Evolutionary conservation across 2,888 invertebrate genomes (phyloP).

Genomic region (Petrolisthes cinctipes): DNA sequence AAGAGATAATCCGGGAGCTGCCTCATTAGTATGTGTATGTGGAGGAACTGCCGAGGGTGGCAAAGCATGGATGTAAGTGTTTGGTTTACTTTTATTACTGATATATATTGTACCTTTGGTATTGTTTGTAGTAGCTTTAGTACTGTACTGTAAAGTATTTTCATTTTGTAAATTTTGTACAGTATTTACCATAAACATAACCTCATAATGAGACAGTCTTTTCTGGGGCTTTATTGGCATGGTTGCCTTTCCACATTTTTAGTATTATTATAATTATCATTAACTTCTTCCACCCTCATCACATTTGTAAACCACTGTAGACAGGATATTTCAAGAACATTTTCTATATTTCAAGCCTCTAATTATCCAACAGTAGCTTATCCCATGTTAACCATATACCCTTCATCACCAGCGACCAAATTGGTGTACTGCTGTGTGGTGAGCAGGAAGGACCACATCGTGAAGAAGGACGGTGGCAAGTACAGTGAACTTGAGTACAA

Average conservation of each 20-base stretch:
- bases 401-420: conserved; percentile 80
- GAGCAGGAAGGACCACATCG: conserved; percentile 91
- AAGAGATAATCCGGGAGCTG: conserved; percentile 85
- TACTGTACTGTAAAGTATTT: no score
- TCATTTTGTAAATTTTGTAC: not conserved
- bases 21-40: conserved; percentile 98
- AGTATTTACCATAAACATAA: not conserved
- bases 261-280: no score
- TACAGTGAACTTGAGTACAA: conserved; percentile 93
- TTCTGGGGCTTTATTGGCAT: no score
- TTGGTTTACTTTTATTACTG: not conserved
- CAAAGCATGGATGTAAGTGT: conserved; percentile 91
- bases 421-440: conserved; percentile 99
- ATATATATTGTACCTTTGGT: not conserved
- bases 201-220: no score
- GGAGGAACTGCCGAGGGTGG: conserved; percentile 92
- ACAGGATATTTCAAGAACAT: no score
- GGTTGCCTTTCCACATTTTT: no score
- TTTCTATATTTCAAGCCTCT: no score
- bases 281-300: no score
- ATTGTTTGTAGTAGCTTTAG: no score
- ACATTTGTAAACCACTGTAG: no score
- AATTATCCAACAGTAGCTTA: no score
- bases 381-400: not conserved
- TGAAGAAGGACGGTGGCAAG: conserved; percentile 90